Percentiles rank a stretch among this genome's conserved stretches.
Evolutionary conservation across 2,113 vertebrate species (phyloP).

Genomic region (Oreochromis niloticus): DNA sequence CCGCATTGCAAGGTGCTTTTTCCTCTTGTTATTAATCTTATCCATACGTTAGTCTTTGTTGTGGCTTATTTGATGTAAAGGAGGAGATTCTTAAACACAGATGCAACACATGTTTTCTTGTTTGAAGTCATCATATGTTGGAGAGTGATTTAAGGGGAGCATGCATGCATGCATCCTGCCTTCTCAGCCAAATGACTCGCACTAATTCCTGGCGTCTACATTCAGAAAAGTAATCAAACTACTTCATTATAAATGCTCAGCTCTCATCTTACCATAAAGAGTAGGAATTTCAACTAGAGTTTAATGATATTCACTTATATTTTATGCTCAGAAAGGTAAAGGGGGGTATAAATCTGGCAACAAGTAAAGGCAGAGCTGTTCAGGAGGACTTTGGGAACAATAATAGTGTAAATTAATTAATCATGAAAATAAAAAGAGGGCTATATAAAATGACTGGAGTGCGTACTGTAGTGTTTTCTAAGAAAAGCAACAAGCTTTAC

Average conservation of each 20-base stretch:
- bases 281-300: neutral
- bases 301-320: neutral
- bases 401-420: neutral
- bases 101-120: neutral
- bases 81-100: neutral
- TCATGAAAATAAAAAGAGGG: neutral
- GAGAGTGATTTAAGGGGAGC: neutral
- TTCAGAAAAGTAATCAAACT: neutral
- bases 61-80: neutral
- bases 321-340: neutral
- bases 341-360: neutral
- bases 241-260: neutral
- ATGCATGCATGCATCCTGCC: neutral
- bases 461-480: neutral
- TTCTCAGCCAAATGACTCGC: neutral
- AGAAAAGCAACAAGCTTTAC: neutral
- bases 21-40: neutral
- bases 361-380: neutral
- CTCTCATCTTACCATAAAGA: neutral
- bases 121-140: neutral
- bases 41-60: neutral
- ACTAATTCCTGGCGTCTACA: neutral
- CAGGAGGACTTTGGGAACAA: neutral
- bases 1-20: neutral
- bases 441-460: neutral